A percentile compares a stretch with the other conserved stretches of the same genome.
Evolutionary conservation across 2,113 vertebrate species (phyloP).

Genomic region (Nettapus auritus): DNA sequence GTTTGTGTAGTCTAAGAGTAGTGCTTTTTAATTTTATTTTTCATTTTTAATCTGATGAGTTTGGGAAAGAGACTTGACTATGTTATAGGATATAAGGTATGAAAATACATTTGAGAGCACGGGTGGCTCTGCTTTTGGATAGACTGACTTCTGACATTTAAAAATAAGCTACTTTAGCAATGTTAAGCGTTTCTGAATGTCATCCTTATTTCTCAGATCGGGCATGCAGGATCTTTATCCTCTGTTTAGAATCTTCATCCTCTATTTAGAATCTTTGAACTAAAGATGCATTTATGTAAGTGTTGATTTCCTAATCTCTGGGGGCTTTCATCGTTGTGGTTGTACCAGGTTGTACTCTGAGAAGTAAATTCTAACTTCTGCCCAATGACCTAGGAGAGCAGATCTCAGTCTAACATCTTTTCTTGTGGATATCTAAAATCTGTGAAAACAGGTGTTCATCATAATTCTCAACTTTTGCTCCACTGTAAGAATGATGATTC

Average conservation of each 20-base stretch:
- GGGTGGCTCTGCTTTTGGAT: not conserved
- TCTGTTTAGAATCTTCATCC: not conserved
- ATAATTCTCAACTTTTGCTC: not conserved
- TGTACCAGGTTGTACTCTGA: not conserved
- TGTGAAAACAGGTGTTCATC: not conserved
- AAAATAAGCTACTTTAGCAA: not conserved
- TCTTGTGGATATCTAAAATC: not conserved
- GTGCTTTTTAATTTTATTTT: not conserved
- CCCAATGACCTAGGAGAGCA: not conserved
- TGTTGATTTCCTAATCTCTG: not conserved
- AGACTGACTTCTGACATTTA: not conserved
- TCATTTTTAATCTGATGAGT: not conserved
- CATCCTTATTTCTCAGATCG: not conserved
- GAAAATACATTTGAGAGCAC: not conserved
- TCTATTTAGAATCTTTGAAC: not conserved
- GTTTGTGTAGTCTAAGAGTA: not conserved
- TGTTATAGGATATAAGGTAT: not conserved
- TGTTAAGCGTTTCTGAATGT: slow-evolving; percentile 14
- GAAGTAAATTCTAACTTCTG: slow-evolving; percentile 12
- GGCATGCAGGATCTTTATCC: not conserved
- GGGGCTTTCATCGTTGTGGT: not conserved
- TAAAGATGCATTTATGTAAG: not conserved
- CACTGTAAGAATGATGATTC: not conserved
- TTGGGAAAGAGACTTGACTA: not conserved
- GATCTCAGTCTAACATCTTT: not conserved